Conservation (phyloP, 2,113 vertebrate species). For the Hippocampus zosterae region DNA sequence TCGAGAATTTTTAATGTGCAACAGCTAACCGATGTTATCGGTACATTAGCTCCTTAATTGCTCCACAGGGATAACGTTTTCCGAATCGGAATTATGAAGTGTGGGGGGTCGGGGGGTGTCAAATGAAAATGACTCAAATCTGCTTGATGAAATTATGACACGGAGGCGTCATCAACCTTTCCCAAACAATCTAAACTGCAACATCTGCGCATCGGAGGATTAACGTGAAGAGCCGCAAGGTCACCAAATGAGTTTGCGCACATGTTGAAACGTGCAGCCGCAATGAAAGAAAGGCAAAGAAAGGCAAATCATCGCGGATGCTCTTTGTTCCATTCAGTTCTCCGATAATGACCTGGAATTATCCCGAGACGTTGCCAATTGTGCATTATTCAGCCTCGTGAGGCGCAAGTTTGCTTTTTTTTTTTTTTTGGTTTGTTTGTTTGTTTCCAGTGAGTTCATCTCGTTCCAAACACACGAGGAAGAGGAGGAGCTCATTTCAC, state of each 20-base stretch:
- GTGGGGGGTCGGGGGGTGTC: neutral
- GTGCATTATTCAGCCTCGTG: neutral
- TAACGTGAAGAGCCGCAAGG: neutral
- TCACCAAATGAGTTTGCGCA: neutral
- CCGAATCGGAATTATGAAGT: neutral
- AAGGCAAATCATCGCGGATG: neutral
- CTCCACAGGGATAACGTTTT: neutral
- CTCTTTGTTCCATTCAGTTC: neutral
- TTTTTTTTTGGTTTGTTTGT: neutral
- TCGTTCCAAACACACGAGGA: neutral
- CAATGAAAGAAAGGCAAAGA: neutral
- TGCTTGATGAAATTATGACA: neutral
- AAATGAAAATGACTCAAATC: neutral
- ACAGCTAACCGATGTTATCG: neutral
- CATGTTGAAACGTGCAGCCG: neutral
- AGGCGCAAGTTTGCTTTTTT: neutral
- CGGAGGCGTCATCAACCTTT: neutral
- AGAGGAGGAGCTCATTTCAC: neutral
- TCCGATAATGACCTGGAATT: neutral
- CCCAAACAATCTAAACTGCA: neutral
- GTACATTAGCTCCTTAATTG: neutral
- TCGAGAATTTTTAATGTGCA: neutral
- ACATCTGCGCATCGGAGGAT: neutral
- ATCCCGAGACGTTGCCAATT: neutral
- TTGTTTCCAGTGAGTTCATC: neutral